Conservation (phyloP, 2,797 vertebrate genomes). For the Onychomys leucogaster region DNA sequence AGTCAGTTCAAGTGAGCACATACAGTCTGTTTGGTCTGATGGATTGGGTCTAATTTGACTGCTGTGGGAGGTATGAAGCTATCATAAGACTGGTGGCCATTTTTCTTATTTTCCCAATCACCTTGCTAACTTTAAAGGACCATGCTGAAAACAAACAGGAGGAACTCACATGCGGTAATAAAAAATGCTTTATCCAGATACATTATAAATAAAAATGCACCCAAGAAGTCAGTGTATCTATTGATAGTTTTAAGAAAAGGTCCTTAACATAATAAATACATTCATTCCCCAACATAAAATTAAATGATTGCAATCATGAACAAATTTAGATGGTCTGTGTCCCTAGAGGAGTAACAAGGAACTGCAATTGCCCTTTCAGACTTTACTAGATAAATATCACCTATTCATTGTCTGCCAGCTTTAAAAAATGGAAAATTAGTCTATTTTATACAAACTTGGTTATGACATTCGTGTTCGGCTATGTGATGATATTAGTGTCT, state of each 20-base stretch:
- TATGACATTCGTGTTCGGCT: neutral
- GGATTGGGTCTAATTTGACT: neutral
- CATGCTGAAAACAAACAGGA: conserved; percentile 35
- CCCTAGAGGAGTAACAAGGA: neutral
- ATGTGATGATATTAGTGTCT: neutral
- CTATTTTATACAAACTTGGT: conserved; percentile 18
- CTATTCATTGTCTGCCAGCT: neutral
- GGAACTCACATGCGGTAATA: neutral
- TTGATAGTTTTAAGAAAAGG: conserved; percentile 3
- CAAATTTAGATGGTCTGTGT: neutral
- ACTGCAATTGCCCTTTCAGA: neutral
- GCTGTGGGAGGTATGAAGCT: neutral
- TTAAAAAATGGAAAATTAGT: conserved; percentile 34
- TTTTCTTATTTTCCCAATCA: conserved; percentile 32
- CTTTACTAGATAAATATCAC: conserved; percentile 5
- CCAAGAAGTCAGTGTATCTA: neutral
- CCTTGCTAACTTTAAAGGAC: neutral
- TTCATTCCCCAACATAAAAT: neutral
- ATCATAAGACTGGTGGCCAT: neutral
- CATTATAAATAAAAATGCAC: neutral
- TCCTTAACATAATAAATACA: neutral
- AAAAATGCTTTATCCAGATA: conserved; percentile 31
- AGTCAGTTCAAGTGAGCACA: neutral
- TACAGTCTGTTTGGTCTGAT: neutral
- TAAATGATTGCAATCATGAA: neutral